These are phyloP conservation scores for Orussus abietinus DNA, from an alignment of 1,140 invertebrate genomes.

Conservation along the genomic window DNA sequence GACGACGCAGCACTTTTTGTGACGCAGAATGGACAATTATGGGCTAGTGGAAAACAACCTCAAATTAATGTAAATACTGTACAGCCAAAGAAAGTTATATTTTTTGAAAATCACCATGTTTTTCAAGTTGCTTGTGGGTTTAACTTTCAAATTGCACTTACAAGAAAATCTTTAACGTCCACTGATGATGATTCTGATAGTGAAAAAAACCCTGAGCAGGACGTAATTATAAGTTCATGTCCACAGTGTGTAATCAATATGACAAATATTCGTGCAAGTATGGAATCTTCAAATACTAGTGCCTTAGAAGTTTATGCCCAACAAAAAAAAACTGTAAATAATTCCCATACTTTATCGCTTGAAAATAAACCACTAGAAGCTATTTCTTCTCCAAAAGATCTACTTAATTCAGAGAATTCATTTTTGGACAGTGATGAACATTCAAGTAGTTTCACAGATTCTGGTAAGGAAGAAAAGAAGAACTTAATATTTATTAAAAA, in stretches of 20 bases:
- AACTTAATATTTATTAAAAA: conserved; percentile 70
- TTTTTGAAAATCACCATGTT: conserved; percentile 65
- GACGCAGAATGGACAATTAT: conserved; percentile 66
- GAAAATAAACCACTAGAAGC: too few relatives aligned
- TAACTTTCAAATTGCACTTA: conserved; percentile 65
- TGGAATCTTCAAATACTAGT: conserved; percentile 52
- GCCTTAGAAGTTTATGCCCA: conserved; percentile 46
- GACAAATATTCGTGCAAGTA: conserved; percentile 36
- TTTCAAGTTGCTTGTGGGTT: conserved; percentile 62
- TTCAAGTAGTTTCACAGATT: conserved; percentile 37
- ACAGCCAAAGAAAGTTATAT: conserved; percentile 62
- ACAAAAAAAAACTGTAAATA: conserved; percentile 31
- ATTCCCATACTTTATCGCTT: conserved; percentile 22
- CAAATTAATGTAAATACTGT: conserved; percentile 62
- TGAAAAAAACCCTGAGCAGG: conserved; percentile 58
- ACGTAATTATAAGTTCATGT: conserved; percentile 64
- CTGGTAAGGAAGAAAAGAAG: conserved; percentile 55
- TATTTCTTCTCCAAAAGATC: too few relatives aligned
- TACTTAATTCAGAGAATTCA: conserved; percentile 24
- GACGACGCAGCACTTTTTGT: conserved; percentile 63
- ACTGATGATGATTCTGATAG: conserved; percentile 59
- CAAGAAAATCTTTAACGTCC: conserved; percentile 58
- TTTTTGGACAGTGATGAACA: conserved; percentile 40
- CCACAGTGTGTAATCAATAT: conserved; percentile 57
- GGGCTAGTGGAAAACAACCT: conserved; percentile 69